Evolutionary conservation across 2,888 invertebrate genomes (phyloP), one percentile per base, ranked within the genome.

Genomic region (Perdita meconis): DNA sequence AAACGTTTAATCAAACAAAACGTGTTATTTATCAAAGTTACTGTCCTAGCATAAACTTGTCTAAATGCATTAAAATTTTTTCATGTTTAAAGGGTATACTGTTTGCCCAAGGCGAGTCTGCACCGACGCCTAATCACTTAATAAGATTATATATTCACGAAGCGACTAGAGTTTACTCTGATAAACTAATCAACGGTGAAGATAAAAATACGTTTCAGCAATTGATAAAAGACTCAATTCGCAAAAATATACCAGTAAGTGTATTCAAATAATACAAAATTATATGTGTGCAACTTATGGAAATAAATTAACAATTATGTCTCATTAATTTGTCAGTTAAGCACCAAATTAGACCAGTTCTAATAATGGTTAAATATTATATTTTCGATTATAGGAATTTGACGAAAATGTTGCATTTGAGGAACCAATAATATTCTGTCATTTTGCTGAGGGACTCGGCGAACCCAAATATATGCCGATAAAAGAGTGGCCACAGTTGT

Each of bases 401-500:
- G 96, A 96, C 64, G 98, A 98, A 83, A 94, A 94, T 3, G 91
- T 94, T 0, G 94, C 97, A 1, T 95, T 96, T 88, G 94, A 93
- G 30, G 94, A 95, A 80, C 98, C 98, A 0, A 93, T 97, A n/a
- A 96, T 98, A 75, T 98, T 95, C 92, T 98, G 97, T 89, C 98
- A 98, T 92, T 98, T 98, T 92, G 97, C 98, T 19, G 96, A 96
- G 86, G 98, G 98, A 4, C 94, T 98, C 55, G 97, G 98, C 0
- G 98, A 98, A 85, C 96, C 97, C 0, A 98, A 98, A 92, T 98
- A 98, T 90, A 95, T 96, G 93, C 96, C 96, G 0, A 95, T 98
- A 34, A 93, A 91, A 26, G 95, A 95, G 76, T 97, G 97, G 96
- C 88, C 93, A 0, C 94, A 94, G 1, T 93, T 98, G 16, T 95